Percentiles rank a stretch among this genome's conserved stretches.
phyloP scores from a whole-genome alignment of 2,888 invertebrate genomes.

The Eupeodes latifasciatus region DNA sequence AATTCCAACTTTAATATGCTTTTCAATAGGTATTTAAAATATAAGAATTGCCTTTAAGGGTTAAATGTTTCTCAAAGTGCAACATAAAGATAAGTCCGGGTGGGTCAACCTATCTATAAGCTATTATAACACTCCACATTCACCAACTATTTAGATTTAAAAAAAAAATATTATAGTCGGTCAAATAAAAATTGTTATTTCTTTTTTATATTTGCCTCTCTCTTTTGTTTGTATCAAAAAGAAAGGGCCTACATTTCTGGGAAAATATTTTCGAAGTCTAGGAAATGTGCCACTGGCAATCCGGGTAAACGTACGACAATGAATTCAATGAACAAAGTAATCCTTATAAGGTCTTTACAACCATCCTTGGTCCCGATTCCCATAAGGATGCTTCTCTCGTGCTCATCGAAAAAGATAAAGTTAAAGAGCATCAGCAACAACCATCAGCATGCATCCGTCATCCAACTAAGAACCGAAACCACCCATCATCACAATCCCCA shows the following conservation, averaged over 20 bases:
- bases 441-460: slow-evolving; percentile 8
- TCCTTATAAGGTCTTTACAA: slow-evolving; percentile 35
- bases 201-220: background rate
- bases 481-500: slow-evolving; percentile 17
- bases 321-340: slow-evolving; percentile 40
- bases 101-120: background rate
- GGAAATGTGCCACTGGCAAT: slow-evolving; percentile 12
- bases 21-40: too few species aligned
- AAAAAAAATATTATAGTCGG: background rate
- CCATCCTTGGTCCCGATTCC: slow-evolving; percentile 57
- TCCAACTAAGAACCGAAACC: background rate
- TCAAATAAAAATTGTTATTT: background rate
- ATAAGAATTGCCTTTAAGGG: too few species aligned
- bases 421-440: slow-evolving; percentile 30
- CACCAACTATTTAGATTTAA: background rate
- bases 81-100: too few species aligned
- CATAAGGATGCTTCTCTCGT: slow-evolving; percentile 39
- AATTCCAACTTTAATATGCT: too few species aligned
- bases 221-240: background rate
- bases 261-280: slow-evolving; percentile 36
- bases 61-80: too few species aligned
- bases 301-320: slow-evolving; percentile 11
- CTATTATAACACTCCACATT: background rate
- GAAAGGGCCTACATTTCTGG: slow-evolving; percentile 4
- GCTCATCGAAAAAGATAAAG: slow-evolving; percentile 50